Base-by-base conservation (phyloP, 64 coral and sea anemone genomes). In the Montipora cactus region DNA sequence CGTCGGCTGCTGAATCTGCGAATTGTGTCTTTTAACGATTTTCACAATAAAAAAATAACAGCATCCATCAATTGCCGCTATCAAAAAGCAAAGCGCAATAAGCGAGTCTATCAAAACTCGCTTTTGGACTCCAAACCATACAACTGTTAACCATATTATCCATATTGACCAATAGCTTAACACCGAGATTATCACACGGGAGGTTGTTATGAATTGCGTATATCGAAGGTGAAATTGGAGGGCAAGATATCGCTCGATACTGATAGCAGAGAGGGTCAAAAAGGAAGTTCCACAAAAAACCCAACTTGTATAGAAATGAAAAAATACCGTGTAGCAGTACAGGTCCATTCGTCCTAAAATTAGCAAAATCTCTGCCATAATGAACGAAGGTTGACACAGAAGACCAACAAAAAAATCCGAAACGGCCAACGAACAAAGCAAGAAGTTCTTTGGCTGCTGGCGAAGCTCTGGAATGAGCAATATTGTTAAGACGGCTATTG, bases 261-360 rank as follows among this genome's bases (percentile, higher is more conserved):
- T 96, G n/a, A 96, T 83, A 11, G 95, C 81, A 59, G 91, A 91
- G 9, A 96, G 80, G 10, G 95, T 96, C 81, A 96, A 84, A 71
- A 96, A 96, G 4, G 95, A 96, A 79, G 91, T 78, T 0, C 95
- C 95, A 72, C 93, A 90, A 10, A 92, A 96, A 15, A 96, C 47
- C 81, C 89, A 96, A 21, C 14, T 87, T 28, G 28, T 87, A 28
- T 91, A 89, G n/a, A 88, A 96, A 21, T 8, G 95, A 57, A 90
- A 78, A 88, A 74, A 89, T 72, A 64, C 93, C 59, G 59, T 49
- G 79, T 20, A 75, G 88, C 47, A 87, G 67, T 50, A 87, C 3
- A 5, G 80, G 81, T 88, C 93, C 92, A 66, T 73, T 25, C 28
- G 79, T 44, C 25, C 95, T 20, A 82, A 81, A 88, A 46, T 59